These are phyloP conservation scores for Epizoanthus rinbou DNA, from an alignment of 92 coral and sea anemone genomes.

Conservation along the genomic window DNA sequence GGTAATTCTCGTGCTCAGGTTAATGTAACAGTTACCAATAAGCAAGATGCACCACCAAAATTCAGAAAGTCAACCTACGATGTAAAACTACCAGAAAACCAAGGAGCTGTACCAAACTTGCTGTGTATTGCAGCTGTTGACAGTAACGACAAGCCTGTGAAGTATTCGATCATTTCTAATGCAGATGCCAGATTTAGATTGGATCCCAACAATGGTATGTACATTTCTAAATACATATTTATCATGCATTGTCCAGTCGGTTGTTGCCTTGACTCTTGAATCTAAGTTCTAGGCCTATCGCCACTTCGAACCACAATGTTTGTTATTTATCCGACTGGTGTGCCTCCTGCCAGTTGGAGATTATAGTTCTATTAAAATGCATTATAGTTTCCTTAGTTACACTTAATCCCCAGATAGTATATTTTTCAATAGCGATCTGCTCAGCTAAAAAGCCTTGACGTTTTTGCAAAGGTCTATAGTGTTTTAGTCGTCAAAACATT, in stretches of 20 bases:
- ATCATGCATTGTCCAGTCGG: too few species aligned
- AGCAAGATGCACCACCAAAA: constrained; percentile 71
- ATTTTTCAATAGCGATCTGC: too few species aligned
- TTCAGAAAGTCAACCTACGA: constrained; percentile 60
- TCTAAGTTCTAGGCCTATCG: too few species aligned
- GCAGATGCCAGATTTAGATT: constrained; percentile 58
- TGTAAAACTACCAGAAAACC: constrained; percentile 73
- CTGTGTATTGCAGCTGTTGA: constrained; percentile 83
- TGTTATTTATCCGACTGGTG: too few species aligned
- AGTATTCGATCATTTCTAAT: constrained; percentile 64
- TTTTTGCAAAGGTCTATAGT: background rate
- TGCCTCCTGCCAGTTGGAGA: too few species aligned
- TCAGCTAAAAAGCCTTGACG: too few species aligned
- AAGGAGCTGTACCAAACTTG: constrained; percentile 61
- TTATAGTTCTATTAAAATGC: too few species aligned
- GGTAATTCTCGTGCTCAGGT: constrained; percentile 65
- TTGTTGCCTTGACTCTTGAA: too few species aligned
- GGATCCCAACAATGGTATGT: constrained; percentile 67
- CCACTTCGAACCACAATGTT: too few species aligned
- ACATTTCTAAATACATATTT: background rate
- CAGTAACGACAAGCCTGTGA: constrained; percentile 52
- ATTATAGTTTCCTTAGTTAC: too few species aligned
- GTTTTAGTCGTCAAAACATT: background rate
- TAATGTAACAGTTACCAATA: constrained; percentile 71
- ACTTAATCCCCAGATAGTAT: too few species aligned